Evolutionary conservation across 2,797 vertebrate species (phyloP).

Genomic region (Pachyuromys duprasi): DNA sequence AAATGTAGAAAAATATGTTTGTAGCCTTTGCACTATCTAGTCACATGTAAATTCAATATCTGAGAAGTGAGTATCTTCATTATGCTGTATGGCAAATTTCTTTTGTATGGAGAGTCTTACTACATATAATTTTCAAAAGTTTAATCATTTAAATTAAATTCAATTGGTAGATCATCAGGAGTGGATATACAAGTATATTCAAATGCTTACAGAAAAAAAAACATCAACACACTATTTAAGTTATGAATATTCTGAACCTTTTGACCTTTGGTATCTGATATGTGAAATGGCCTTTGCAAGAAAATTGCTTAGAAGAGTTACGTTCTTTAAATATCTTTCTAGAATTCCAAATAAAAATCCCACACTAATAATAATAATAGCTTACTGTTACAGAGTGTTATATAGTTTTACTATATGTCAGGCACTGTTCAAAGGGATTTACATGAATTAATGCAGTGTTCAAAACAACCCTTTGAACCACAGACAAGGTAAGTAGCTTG

Average conservation of each 20-base stretch:
- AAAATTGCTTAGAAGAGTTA: slow-evolving; percentile 47
- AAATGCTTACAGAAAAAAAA: slow-evolving; percentile 33
- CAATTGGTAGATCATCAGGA: slow-evolving; percentile 55
- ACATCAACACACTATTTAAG: slow-evolving; percentile 41
- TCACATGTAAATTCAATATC: slow-evolving; percentile 54
- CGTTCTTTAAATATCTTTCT: slow-evolving; percentile 58
- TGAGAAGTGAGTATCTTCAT: slow-evolving; percentile 53
- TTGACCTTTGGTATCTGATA: slow-evolving; percentile 51
- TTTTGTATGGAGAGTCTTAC: neutral
- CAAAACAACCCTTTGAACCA: slow-evolving; percentile 51
- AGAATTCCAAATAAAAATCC: slow-evolving; percentile 42
- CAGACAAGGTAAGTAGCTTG: slow-evolving; percentile 40
- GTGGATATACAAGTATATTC: slow-evolving; percentile 47
- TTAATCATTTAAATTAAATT: slow-evolving; percentile 64
- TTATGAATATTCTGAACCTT: slow-evolving; percentile 60
- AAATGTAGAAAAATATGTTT: slow-evolving; percentile 53
- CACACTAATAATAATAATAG: neutral
- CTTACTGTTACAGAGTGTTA: slow-evolving; percentile 14
- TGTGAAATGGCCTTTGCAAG: slow-evolving; percentile 51
- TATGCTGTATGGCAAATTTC: slow-evolving; percentile 23
- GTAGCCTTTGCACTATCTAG: slow-evolving; percentile 48
- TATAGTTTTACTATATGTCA: neutral
- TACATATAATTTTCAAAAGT: slow-evolving; percentile 48
- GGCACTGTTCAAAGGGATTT: slow-evolving; percentile 34
- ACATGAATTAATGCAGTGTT: slow-evolving; percentile 57